These are phyloP conservation scores for Zygaena filipendulae DNA, from an alignment of 2,888 invertebrate species.

Conservation along the genomic window DNA sequence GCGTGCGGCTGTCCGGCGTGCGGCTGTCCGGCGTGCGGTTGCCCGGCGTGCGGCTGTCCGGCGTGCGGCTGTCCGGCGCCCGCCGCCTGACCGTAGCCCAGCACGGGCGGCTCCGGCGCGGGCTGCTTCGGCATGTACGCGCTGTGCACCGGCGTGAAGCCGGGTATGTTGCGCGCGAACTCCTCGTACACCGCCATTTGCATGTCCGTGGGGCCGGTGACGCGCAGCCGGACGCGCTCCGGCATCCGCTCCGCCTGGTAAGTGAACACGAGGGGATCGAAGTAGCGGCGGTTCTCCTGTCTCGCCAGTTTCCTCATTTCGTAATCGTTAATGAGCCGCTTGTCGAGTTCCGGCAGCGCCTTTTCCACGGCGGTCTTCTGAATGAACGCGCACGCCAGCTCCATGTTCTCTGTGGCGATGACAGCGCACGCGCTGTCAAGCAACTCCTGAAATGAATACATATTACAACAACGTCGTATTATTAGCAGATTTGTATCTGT, in stretches of 20 bases:
- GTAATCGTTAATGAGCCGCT: conserved; percentile 81
- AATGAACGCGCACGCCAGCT: conserved; percentile 90
- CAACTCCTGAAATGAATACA: no score
- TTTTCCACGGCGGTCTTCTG: conserved; percentile 95
- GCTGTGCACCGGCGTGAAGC: conserved; percentile 81
- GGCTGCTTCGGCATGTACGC: conserved; percentile 81
- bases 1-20: no score
- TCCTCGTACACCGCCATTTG: conserved; percentile 94
- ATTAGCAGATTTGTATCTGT: conserved; percentile 1
- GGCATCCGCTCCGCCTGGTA: conserved; percentile 96
- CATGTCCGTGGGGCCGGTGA: conserved; percentile 76
- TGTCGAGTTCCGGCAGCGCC: conserved; percentile 91
- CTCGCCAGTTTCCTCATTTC: conserved; percentile 85
- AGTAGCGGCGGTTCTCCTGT: conserved; percentile 84
- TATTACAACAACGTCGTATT: conserved; percentile 1
- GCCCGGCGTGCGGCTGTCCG: no score
- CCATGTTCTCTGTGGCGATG: conserved; percentile 89
- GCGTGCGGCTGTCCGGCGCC: conserved; percentile 22
- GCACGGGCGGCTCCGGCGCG: conserved; percentile 63
- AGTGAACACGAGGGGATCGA: conserved; percentile 83
- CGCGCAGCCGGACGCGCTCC: conserved; percentile 85
- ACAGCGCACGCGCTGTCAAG: conserved; percentile 84
- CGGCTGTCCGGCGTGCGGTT: no score
- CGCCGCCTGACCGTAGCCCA: conserved; percentile 62
- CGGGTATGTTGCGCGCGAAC: conserved; percentile 90